Base-by-base conservation (phyloP, 2,797 vertebrate genomes). In the Sebastes kiyomatsui region DNA sequence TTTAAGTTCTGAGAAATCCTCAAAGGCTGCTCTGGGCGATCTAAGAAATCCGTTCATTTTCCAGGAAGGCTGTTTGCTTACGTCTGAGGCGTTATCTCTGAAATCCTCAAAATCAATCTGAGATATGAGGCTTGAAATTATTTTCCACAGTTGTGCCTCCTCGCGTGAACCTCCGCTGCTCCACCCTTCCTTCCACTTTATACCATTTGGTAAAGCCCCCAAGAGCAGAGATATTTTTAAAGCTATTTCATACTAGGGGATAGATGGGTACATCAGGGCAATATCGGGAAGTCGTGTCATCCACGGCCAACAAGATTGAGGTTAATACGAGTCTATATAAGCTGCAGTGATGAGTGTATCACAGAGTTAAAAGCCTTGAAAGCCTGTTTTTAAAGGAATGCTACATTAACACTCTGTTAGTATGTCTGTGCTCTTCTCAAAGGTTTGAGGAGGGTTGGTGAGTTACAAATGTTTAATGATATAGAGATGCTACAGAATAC, bases 71-170 rank as follows among this genome's bases (percentile, higher is more conserved):
- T 71, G 83, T 80, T 89, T 80, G 55, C 87, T 83, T 69, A 72
- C 38, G 56, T 86, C 78, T 56, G 46, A 82, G 70, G 71, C 25
- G 75, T 83, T 81, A 85, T 82, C 85, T 87, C 60, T 61, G 6
- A 82, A 90, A 87, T 90, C 86, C 81, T 87, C 67, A 14, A 70
- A 90, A 85, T 87, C 82, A 90, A 85, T 88, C 80, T 59, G 68
- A 79, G 80, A 86, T 79, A 86, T 81, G 65, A 88, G 64, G 80
- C 80, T 87, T 80, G 68, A 87, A 82, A 87, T 89, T 27, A 80
- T 88, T 84, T 83, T 72, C 54, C n/a, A 56, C 74, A 60, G 38
- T n/a, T 30, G 38, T 49, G 33, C 58, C 32, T 71, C 42, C 38
- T 61, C 20, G 1, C n/a, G 14, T 3, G 0, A 16, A 22, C 22